Conservation (phyloP, 2,797 vertebrate species). For the Rachycentron canadum region DNA sequence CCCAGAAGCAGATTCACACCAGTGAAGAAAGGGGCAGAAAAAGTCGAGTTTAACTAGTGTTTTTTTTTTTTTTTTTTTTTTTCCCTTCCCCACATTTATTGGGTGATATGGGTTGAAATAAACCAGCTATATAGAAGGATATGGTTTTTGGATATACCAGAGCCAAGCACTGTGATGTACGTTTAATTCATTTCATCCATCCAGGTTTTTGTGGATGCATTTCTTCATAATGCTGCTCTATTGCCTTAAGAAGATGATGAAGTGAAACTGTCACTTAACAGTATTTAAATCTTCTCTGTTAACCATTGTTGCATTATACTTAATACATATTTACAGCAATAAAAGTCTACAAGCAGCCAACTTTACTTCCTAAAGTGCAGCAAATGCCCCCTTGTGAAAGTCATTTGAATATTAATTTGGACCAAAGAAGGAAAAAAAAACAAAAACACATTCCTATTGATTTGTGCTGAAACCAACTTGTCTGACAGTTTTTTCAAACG, state of each 20-base stretch:
- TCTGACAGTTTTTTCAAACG: conserved; percentile 5
- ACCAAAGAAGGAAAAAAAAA: background rate
- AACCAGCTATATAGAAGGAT: background rate
- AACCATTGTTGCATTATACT: background rate
- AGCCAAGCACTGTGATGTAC: too few species aligned
- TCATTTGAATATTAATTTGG: conserved; percentile 18
- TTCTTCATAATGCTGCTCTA: background rate
- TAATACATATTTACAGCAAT: background rate
- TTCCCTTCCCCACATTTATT: background rate
- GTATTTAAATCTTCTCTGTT: too few species aligned
- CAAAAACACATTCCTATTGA: background rate
- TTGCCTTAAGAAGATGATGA: background rate
- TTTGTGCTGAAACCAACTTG: conserved; percentile 4
- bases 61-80: background rate
- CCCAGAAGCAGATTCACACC: background rate
- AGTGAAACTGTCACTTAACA: background rate
- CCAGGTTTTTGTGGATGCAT: background rate
- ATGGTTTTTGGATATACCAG: background rate
- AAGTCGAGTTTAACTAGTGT: background rate
- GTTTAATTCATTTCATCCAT: too few species aligned
- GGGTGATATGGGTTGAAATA: background rate
- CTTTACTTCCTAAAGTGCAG: background rate
- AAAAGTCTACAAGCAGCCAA: background rate
- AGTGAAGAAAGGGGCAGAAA: background rate
- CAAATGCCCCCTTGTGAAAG: conserved; percentile 42